These are phyloP conservation scores for Apeira syringaria DNA, from an alignment of 2,888 invertebrate genomes.

Conservation along the genomic window DNA sequence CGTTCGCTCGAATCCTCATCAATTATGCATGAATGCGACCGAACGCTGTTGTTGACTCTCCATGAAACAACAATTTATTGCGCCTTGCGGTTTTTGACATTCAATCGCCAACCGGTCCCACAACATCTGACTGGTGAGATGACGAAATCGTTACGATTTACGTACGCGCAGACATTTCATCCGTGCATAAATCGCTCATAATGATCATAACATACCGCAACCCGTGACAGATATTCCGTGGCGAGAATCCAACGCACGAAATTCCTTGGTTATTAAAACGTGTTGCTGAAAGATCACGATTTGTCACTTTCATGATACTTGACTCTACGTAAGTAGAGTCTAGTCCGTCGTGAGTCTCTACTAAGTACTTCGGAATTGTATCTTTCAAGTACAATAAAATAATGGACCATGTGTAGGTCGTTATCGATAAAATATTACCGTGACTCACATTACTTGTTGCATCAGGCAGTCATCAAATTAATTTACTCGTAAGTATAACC, in stretches of 20 bases:
- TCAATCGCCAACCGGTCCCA: slow-evolving; percentile 61
- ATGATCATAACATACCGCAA: slow-evolving; percentile 26
- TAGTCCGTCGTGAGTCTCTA: no score
- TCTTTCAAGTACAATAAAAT: no score
- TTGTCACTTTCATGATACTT: no score
- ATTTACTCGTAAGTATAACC: slow-evolving; percentile 55
- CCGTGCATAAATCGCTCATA: slow-evolving; percentile 39
- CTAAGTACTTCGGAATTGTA: no score
- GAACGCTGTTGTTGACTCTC: slow-evolving; percentile 79
- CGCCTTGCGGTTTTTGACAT: slow-evolving; percentile 80
- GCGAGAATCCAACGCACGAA: slow-evolving; percentile 26
- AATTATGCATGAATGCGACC: slow-evolving; percentile 82
- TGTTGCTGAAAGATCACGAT: not conserved
- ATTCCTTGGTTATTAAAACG: slow-evolving; percentile 17
- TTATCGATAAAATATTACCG: slow-evolving; percentile 20
- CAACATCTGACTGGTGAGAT: slow-evolving; percentile 43
- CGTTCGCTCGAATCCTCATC: slow-evolving; percentile 77
- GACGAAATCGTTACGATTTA: slow-evolving; percentile 60
- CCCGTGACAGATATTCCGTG: slow-evolving; percentile 30
- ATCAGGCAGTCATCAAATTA: slow-evolving; percentile 54
- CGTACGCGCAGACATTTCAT: slow-evolving; percentile 38
- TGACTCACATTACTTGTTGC: slow-evolving; percentile 46
- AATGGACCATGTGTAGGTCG: no score
- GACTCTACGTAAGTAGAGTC: no score
- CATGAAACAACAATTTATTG: slow-evolving; percentile 80